phyloP scores from a whole-genome alignment of 2,888 invertebrate genomes.

The Eupithecia subfuscata region DNA sequence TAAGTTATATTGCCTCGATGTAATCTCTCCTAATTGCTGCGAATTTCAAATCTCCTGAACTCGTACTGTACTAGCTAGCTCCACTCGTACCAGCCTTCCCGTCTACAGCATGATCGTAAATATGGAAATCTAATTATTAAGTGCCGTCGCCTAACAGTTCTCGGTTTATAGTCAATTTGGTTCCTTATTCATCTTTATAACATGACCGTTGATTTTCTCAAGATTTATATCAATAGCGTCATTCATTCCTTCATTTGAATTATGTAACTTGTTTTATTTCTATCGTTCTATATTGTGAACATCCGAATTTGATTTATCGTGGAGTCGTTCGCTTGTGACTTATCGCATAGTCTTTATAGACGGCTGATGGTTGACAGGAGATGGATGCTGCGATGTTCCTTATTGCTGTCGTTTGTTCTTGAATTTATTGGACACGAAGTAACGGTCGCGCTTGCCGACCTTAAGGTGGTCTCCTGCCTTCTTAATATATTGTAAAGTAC shows the following conservation, averaged over 20 bases:
- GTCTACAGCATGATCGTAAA: conserved; percentile 43
- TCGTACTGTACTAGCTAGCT: conserved; percentile 37
- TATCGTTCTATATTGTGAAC: conserved; percentile 57
- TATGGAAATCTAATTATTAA: conserved; percentile 55
- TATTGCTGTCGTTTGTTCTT: conserved; percentile 77
- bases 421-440: conserved; percentile 80
- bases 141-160: conserved; percentile 47
- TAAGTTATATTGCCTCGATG: conserved; percentile 35
- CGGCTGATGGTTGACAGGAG: conserved; percentile 63
- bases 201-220: conserved; percentile 56
- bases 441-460: conserved; percentile 66
- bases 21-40: conserved; percentile 49
- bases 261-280: conserved; percentile 67
- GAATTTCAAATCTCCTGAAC: conserved; percentile 45
- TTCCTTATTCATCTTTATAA: conserved; percentile 59
- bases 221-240: conserved; percentile 63
- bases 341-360: conserved; percentile 60
- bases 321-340: conserved; percentile 60
- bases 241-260: conserved; percentile 64
- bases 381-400: conserved; percentile 75
- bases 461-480: conserved; percentile 57
- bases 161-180: conserved; percentile 45
- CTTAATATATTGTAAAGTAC: conserved; percentile 59
- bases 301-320: conserved; percentile 73
- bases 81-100: conserved; percentile 27